Conservation (phyloP, 1,140 invertebrate species). For the Hirudo medicinalis region DNA sequence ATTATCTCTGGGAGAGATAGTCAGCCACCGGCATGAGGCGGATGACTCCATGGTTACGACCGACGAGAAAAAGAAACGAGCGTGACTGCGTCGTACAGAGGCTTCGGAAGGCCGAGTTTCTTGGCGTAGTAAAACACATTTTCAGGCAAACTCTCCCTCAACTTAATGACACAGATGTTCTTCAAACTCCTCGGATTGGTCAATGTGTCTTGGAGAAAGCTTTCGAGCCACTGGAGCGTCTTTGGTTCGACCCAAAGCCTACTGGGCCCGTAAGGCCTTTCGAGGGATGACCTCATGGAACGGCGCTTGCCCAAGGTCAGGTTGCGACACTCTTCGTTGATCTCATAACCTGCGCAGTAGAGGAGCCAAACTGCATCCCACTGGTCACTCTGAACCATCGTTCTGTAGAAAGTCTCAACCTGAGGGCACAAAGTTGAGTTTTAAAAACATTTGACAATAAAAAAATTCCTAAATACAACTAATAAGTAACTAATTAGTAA, state of each 20-base stretch:
- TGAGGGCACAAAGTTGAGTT: not conserved
- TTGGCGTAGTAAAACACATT: slow-evolving; percentile 16
- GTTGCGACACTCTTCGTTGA: slow-evolving; percentile 11
- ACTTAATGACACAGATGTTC: slow-evolving; percentile 17
- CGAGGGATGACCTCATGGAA: not conserved
- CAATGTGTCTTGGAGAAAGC: not conserved
- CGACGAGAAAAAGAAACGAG: not conserved
- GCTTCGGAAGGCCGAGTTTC: slow-evolving; percentile 10
- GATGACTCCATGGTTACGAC: too few relatives aligned
- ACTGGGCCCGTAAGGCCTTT: not conserved
- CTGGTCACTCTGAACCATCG: slow-evolving; percentile 14
- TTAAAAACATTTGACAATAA: too few relatives aligned
- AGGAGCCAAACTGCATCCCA: slow-evolving; percentile 18
- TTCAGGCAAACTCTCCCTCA: slow-evolving; percentile 10
- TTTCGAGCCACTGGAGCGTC: slow-evolving; percentile 10
- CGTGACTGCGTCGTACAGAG: slow-evolving; percentile 12
- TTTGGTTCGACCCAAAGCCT: not conserved
- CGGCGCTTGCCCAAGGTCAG: slow-evolving; percentile 9
- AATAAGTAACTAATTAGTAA: too few relatives aligned
- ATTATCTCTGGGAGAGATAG: too few relatives aligned
- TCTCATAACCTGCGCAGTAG: slow-evolving; percentile 8
- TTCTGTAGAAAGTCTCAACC: slow-evolving; percentile 20
- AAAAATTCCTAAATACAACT: too few relatives aligned
- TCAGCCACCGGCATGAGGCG: too few relatives aligned
- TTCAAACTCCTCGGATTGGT: slow-evolving; percentile 14